Conservation (phyloP, 2,888 invertebrate species). For the Notocelia uddmanniana region DNA sequence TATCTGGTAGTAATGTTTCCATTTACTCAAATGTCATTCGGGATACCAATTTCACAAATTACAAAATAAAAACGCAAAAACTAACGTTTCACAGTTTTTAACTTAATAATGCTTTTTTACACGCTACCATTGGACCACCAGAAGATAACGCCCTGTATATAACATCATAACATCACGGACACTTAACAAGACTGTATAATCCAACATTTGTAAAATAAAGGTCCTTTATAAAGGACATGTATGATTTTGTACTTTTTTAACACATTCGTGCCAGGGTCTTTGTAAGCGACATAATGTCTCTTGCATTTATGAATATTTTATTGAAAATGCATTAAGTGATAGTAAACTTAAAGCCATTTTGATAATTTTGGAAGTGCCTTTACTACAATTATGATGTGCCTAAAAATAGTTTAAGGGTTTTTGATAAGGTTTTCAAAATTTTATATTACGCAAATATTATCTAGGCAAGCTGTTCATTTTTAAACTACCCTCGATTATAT, state of each 20-base stretch:
- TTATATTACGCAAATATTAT: conserved; percentile 23
- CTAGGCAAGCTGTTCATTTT: not conserved
- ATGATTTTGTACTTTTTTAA: conserved; percentile 25
- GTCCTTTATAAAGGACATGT: conserved; percentile 10
- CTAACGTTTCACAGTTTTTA: conserved; percentile 40
- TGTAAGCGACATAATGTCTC: not conserved
- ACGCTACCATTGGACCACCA: conserved; percentile 70
- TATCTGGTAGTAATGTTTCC: not conserved
- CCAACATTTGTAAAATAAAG: not conserved
- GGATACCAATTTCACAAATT: not conserved
- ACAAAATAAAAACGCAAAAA: conserved; percentile 15
- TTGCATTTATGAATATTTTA: conserved; percentile 1
- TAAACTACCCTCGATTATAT: conserved; percentile 6
- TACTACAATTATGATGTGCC: conserved; percentile 51
- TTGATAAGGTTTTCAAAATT: conserved; percentile 29
- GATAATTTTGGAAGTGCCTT: conserved; percentile 49
- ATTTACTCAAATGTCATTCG: conserved; percentile 7
- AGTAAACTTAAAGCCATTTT: conserved; percentile 11
- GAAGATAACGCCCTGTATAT: conserved; percentile 59
- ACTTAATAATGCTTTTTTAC: conserved; percentile 63
- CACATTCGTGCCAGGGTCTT: conserved; percentile 12
- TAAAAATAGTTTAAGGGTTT: conserved; percentile 34
- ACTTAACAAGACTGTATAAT: conserved; percentile 20
- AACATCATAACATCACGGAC: conserved; percentile 52
- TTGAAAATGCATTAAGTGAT: conserved; percentile 24